phyloP scores from a whole-genome alignment of 2,888 invertebrate species.

The Drosophila neotestacea region DNA sequence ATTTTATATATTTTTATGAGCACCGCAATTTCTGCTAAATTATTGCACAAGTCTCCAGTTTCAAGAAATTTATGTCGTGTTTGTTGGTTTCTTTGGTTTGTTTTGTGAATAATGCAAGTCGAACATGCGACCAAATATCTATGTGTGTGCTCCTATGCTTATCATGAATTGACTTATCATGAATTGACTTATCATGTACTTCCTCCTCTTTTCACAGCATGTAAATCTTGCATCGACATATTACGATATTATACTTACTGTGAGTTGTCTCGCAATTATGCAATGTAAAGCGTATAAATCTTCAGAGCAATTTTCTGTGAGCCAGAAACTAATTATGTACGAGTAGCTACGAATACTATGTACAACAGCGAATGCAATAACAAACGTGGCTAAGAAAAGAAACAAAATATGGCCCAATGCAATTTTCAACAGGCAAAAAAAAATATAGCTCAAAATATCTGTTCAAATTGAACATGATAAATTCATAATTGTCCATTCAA shows the following conservation, averaged over 20 bases:
- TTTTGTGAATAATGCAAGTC: slow-evolving; percentile 58
- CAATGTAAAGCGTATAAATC: slow-evolving; percentile 60
- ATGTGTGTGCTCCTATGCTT: slow-evolving; percentile 16
- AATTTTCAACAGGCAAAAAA: slow-evolving; percentile 47
- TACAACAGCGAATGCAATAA: slow-evolving; percentile 37
- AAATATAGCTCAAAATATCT: slow-evolving; percentile 73
- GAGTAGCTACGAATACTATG: slow-evolving; percentile 35
- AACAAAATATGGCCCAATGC: slow-evolving; percentile 54
- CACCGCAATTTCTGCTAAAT: slow-evolving; percentile 62
- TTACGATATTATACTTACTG: slow-evolving; percentile 4
- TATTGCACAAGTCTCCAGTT: slow-evolving; percentile 60
- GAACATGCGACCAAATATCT: slow-evolving; percentile 49
- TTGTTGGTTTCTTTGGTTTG: slow-evolving; percentile 38
- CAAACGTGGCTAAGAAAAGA: slow-evolving; percentile 38
- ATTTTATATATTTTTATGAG: slow-evolving; percentile 70
- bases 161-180: slow-evolving; percentile 24
- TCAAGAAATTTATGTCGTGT: slow-evolving; percentile 53
- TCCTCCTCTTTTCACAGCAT: not conserved
- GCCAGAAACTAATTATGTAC: slow-evolving; percentile 72
- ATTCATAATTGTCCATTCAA: slow-evolving; percentile 82
- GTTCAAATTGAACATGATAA: slow-evolving; percentile 82
- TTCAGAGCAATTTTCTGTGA: slow-evolving; percentile 48
- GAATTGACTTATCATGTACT: not conserved
- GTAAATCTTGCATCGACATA: slow-evolving; percentile 10
- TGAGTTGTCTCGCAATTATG: slow-evolving; percentile 28